Evolutionary conservation across 2,888 invertebrate species (phyloP), one percentile per base, ranked within the genome.

Genomic region (Caenorhabditis sp.): DNA sequence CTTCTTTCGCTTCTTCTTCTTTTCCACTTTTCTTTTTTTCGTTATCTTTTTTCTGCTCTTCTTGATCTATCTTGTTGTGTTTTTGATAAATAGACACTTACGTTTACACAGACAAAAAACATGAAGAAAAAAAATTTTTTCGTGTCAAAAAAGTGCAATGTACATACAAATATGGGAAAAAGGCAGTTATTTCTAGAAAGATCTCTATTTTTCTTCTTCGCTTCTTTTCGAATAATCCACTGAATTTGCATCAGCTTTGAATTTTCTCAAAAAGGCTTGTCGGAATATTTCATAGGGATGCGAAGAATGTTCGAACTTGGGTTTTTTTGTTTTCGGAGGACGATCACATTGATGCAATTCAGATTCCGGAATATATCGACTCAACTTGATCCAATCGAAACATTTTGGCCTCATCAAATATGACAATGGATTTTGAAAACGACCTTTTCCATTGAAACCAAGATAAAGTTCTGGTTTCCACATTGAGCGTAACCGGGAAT

Each of bases 311-410:
- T 65, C 57, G 4, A 49, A 4, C 8, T 53, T 27, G 17, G 54
- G 20, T 17, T 54, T 60, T 17, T 57, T 38, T n/a, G 25, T 58
- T 21, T 57, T 72, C n/a, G 38, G 3, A 20, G 31, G 27, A n/a
- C 17, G 1, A 7, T 53, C 57, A 52, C 78, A 78, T 12, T 63
- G 26, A 38, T 62, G 59, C 25, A 69, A 60, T 23, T 79, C 76
- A 2, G 38, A 25, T 23, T 67, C 63, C 12, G 76, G 49, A 1
- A 80, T 72, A 65, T 73, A 80, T 17, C 80, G 63, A 23, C 72
- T 75, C 12, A 77, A 64, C 58, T 80, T 80, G 50, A 76, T 70
- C 72, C 74, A 80, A 27, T 67, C 59, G 52, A 77, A 77, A 20
- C 77, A 75, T 52, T 70, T 61, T 10, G 76, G 72, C 20, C 70